Base-by-base conservation (phyloP, 2,113 vertebrate genomes). In the Peromyscus polionotus region DNA sequence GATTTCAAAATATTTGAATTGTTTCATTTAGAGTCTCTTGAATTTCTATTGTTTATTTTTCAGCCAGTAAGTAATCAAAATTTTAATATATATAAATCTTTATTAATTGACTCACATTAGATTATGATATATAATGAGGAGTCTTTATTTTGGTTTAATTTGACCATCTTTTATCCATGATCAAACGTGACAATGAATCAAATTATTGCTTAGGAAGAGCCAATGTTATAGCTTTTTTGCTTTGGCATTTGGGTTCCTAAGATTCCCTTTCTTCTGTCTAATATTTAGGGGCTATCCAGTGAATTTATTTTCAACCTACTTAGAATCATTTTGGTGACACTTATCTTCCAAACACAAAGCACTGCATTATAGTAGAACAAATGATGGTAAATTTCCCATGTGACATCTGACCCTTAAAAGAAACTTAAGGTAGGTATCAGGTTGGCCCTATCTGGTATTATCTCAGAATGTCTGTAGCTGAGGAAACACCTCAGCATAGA, bases 31-130 rank as follows among this genome's bases (percentile, higher is more conserved):
- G 54, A 77, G 54, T 92, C 20, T 31, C 42, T 67, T 95, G 48
- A 54, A 57, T 87, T 81, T 48, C 45, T 57, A 51, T 36, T 73
- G 59, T 48, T 26, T 86, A 81, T 65, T 70, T 85, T 7, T 2
- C 17, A 86, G 19, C 45, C 42, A 86, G 48, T 92, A 11, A 16
- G 5, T 48, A 89, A 85, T 54, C 88, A 0, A 86, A 10, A 48
- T 77, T 94, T 65, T 87, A 87, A 39, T 67, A 70, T 68, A 93
- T 67, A 42, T 59, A 19, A 72, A 93, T 73, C 68, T 87, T n/a
- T 76, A 54, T 91, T 79, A 84, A 59, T 3, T 84, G 1, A 67
- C 7, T 5, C 54, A 95, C 20, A n/a, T 94, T 84, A 39, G 4
- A 63, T 96, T 61, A 63, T 5, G 79, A 91, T 70, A 16, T 65